Conservation (phyloP, 2,888 invertebrate genomes). For the Epinotia demarniana region DNA sequence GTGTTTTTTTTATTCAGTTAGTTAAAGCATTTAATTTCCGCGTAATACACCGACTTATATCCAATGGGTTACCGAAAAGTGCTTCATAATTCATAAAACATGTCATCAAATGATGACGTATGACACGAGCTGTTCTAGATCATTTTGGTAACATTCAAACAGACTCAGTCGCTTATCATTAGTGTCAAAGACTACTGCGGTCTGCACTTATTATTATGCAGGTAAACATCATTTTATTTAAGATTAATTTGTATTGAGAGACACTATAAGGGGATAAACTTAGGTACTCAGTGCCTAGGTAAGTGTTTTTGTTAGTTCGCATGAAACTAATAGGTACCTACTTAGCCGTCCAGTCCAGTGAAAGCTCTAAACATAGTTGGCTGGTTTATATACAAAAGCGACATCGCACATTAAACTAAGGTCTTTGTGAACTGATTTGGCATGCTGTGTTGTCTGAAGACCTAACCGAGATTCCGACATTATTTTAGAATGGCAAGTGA, state of each 20-base stretch:
- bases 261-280: background rate
- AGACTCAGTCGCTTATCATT: too few relatives aligned
- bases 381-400: constrained; percentile 67
- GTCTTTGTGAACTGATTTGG: constrained; percentile 52
- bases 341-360: constrained; percentile 61
- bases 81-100: too few relatives aligned
- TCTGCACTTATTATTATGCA: too few relatives aligned
- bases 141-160: too few relatives aligned
- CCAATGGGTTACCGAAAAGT: too few relatives aligned
- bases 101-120: too few relatives aligned
- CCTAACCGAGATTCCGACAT: constrained; percentile 20
- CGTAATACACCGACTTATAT: too few relatives aligned
- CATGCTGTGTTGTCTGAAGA: constrained; percentile 55
- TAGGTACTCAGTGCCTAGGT: background rate
- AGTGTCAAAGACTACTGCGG: too few relatives aligned
- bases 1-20: too few relatives aligned
- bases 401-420: constrained; percentile 70
- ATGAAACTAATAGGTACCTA: constrained; percentile 40
- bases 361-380: constrained; percentile 65
- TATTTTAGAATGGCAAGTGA: background rate
- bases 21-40: too few relatives aligned
- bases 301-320: constrained; percentile 10
- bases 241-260: background rate
- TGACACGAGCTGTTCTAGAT: too few relatives aligned
- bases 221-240: background rate